These are phyloP conservation scores for Odontomyia ornata DNA, from an alignment of 2,888 invertebrate species.

Conservation along the genomic window DNA sequence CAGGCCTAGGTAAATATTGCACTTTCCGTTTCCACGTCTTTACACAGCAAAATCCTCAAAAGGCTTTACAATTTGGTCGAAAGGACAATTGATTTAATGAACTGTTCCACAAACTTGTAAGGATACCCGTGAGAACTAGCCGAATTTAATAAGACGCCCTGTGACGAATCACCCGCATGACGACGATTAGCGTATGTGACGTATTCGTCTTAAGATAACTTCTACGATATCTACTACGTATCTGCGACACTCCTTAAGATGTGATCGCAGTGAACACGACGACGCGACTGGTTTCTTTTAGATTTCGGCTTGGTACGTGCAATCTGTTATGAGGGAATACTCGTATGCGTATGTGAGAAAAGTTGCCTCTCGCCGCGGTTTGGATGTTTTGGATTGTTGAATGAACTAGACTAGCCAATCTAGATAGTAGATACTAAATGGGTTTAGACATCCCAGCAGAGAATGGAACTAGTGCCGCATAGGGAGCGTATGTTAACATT, in stretches of 20 bases:
- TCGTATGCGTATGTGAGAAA: not conserved
- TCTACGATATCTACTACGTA: not conserved
- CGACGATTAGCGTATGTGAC: not conserved
- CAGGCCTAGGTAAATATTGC: not conserved
- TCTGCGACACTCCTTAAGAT: not conserved
- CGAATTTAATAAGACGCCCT: constrained; percentile 1
- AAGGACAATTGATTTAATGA: too few species aligned
- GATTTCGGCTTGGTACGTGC: not conserved
- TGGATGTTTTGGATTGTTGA: too few species aligned
- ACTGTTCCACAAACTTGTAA: too few species aligned
- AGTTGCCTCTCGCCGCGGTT: too few species aligned
- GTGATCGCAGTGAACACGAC: not conserved
- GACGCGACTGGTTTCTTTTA: not conserved
- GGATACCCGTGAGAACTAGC: too few species aligned
- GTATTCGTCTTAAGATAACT: constrained; percentile 18
- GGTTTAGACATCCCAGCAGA: too few species aligned
- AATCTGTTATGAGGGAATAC: too few species aligned
- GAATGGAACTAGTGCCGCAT: too few species aligned
- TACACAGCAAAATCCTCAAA: too few species aligned
- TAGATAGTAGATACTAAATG: constrained; percentile 24
- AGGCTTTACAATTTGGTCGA: too few species aligned
- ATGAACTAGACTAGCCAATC: not conserved
- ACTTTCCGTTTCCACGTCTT: too few species aligned
- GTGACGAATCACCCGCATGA: constrained; percentile 4
- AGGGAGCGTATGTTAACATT: too few species aligned